Base-by-base conservation (phyloP, 2,888 invertebrate genomes). In the Drosophila vallismaia region DNA sequence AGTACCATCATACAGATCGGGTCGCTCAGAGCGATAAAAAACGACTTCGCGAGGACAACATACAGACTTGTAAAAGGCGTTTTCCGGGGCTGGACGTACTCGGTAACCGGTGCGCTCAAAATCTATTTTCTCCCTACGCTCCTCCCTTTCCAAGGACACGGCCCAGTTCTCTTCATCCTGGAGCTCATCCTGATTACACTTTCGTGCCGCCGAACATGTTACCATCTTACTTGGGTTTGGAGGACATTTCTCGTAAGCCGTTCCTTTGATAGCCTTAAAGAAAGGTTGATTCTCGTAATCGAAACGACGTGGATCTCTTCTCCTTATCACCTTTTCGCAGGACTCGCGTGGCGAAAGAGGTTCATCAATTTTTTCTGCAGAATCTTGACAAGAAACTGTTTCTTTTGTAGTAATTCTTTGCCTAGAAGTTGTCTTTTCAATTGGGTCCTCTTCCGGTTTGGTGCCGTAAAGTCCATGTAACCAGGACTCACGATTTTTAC, bases 271-370 rank as follows among this genome's bases (percentile, higher is more conserved):
- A 3, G 52, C 58, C 10, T 58, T 49, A 4, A 26, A 31, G 10
- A 50, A 51, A 2, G 71, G 54, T 12, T 31, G 28, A 19, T 55
- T 71, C 8, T 63, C 29, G 9, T 38, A 71, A 5, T 52, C 45
- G 0, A 29, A 10, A 9, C 14, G 7, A 6, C 57, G 56, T 0
- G 71, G 57, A 51, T 63, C 57, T 24, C 7, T 26, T 6, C 4
- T 9, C 2, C 3, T 42, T n/a, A 1, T 7, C 3, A 19, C 5
- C 7, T n/a, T 28, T 1, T 26, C 12, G 4, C 24, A 10, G 12
- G 55, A 45, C 1, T 6, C 36, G 2, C 36, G 36, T 6, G 36
- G 6, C 2, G 36, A n/a, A 12, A 2, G 4, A 2, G n/a, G 5
- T n/a, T 36, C 36, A 0, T 36, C n/a, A 12, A 1, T 5, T 0